Conservation (phyloP, 2,113 vertebrate genomes). For the Pithys albifrons region DNA sequence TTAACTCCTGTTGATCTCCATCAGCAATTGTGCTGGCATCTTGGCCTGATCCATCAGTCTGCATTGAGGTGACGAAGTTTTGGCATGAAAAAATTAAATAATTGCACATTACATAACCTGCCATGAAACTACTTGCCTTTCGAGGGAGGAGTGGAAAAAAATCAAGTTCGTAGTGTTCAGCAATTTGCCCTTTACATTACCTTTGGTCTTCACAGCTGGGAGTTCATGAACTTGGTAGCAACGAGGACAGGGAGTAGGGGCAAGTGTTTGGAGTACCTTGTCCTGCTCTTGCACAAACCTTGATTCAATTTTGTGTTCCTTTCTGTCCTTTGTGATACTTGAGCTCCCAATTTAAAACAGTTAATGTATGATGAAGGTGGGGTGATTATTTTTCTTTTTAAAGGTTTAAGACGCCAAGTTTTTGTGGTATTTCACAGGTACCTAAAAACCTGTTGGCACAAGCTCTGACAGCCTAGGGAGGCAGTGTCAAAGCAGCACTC, state of each 20-base stretch:
- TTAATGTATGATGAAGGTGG: accelerated
- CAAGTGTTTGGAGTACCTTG: accelerated
- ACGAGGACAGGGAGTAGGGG: too few relatives aligned
- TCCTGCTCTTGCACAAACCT: accelerated
- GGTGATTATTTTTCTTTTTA: too few relatives aligned
- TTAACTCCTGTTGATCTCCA: accelerated
- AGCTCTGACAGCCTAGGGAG: accelerated
- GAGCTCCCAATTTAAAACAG: too few relatives aligned
- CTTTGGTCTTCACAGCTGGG: accelerated
- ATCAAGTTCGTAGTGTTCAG: accelerated
- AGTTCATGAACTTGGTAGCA: accelerated
- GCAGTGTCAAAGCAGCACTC: neutral
- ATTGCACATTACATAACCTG: accelerated
- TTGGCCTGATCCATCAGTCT: accelerated
- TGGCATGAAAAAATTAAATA: accelerated
- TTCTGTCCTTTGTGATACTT: accelerated
- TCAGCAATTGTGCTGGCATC: accelerated
- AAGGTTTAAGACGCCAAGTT: too few relatives aligned
- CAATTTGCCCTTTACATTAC: accelerated
- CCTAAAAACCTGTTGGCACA: accelerated
- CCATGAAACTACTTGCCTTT: accelerated
- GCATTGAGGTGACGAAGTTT: accelerated
- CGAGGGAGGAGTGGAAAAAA: neutral
- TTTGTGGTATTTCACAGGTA: neutral
- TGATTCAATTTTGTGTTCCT: accelerated